Percentiles rank a stretch among this genome's conserved stretches.
phyloP scores from a whole-genome alignment of 2,113 vertebrate genomes.

The Leucosticte australis region DNA sequence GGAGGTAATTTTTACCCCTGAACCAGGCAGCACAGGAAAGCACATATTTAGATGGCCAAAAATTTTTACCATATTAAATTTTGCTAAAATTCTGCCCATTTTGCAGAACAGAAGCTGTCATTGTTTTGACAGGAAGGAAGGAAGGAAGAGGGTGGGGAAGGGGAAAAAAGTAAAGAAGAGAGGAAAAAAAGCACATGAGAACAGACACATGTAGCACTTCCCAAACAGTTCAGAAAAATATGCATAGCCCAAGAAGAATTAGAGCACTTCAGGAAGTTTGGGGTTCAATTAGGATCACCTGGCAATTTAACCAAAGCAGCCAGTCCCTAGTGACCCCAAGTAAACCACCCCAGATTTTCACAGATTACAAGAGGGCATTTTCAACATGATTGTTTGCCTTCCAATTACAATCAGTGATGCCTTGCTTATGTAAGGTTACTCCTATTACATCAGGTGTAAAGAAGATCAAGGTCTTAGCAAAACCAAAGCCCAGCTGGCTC shows the following conservation, averaged over 20 bases:
- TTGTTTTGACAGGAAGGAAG: neutral
- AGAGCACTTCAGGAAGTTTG: neutral
- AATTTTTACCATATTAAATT: neutral
- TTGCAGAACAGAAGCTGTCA: neutral
- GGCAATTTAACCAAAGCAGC: neutral
- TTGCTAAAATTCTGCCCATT: neutral
- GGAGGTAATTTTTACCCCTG: neutral
- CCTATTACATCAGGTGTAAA: neutral
- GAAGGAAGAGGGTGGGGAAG: neutral
- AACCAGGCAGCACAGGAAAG: neutral
- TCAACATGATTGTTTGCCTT: neutral
- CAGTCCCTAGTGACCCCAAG: neutral
- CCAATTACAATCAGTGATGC: neutral
- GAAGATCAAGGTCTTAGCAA: neutral
- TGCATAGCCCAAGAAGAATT: neutral
- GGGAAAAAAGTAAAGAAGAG: neutral
- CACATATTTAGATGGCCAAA: neutral
- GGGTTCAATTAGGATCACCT: neutral
- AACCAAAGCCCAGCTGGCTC: neutral
- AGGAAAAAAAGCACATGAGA: neutral
- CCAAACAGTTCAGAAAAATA: neutral
- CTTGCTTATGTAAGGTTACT: neutral
- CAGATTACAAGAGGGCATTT: neutral
- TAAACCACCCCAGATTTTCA: neutral
- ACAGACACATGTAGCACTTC: neutral